Conservation (phyloP, 2,797 vertebrate genomes). For the Selene dorsalis region DNA sequence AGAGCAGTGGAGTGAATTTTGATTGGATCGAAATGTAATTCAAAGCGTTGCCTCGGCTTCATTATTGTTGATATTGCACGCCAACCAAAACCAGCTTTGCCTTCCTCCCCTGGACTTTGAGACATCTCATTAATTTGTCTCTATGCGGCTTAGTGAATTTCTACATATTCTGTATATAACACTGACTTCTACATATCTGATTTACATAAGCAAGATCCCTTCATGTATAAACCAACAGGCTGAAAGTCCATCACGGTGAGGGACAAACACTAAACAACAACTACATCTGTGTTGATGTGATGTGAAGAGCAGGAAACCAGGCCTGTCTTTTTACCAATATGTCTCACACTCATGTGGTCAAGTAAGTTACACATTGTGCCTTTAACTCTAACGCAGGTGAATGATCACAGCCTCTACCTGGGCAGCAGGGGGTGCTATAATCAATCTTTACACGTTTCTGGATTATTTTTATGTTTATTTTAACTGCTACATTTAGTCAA, state of each 20-base stretch:
- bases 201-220: background rate
- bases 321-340: background rate
- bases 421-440: conserved; percentile 63
- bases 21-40: conserved; percentile 48
- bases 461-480: background rate
- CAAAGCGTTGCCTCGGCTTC: background rate
- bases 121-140: conserved; percentile 33
- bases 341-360: background rate
- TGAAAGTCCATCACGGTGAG: background rate
- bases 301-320: background rate
- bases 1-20: conserved; percentile 10
- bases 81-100: background rate
- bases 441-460: conserved; percentile 16
- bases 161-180: background rate
- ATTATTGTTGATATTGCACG: conserved; percentile 13
- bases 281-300: background rate
- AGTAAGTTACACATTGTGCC: background rate
- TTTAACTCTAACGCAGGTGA: background rate
- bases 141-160: conserved; percentile 8
- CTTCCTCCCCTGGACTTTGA: background rate
- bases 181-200: conserved; percentile 11
- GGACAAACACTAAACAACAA: conserved; percentile 8
- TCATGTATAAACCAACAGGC: no score
- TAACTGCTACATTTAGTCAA: background rate
- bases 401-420: conserved; percentile 14